phyloP scores from a whole-genome alignment of 2,797 vertebrate species.

The Phoxinus dragarum region DNA sequence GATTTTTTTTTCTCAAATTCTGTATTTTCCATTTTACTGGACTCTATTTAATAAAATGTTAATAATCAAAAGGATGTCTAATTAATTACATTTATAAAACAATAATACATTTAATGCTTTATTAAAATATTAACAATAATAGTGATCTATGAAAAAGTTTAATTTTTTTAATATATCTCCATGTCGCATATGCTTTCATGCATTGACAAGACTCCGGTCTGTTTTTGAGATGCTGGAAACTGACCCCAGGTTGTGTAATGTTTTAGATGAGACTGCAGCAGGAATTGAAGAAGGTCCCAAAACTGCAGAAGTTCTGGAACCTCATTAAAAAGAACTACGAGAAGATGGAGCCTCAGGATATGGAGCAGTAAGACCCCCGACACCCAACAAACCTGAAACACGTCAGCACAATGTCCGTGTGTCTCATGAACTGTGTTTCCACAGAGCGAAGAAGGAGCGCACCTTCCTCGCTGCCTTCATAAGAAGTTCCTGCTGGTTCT shows the following conservation, averaged over 20 bases:
- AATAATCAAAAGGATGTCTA: too few relatives aligned
- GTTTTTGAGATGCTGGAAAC: background rate
- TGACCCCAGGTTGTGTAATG: slow-evolving; percentile 4
- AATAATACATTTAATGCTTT: too few relatives aligned
- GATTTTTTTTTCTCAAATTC: too few relatives aligned
- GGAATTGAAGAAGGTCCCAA: slow-evolving; percentile 94
- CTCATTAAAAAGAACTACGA: slow-evolving; percentile 96
- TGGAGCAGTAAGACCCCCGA: slow-evolving; percentile 80
- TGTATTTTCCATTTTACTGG: too few relatives aligned
- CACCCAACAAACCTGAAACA: slow-evolving; percentile 20
- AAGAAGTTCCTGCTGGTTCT: slow-evolving; percentile 91
- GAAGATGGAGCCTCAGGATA: slow-evolving; percentile 86
- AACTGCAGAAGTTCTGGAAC: slow-evolving; percentile 97
- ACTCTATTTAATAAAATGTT: too few relatives aligned
- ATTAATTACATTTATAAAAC: too few relatives aligned
- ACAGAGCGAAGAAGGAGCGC: slow-evolving; percentile 88
- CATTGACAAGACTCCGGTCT: background rate
- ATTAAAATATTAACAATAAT: too few relatives aligned
- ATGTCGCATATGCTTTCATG: background rate
- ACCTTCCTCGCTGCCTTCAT: slow-evolving; percentile 93
- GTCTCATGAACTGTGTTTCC: slow-evolving; percentile 54
- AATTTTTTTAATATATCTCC: background rate
- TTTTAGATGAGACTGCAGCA: slow-evolving; percentile 90
- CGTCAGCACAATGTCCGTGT: background rate
- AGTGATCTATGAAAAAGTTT: too few relatives aligned